These are phyloP conservation scores for Lampropteryx suffumata DNA, from an alignment of 2,888 invertebrate species.

Conservation along the genomic window DNA sequence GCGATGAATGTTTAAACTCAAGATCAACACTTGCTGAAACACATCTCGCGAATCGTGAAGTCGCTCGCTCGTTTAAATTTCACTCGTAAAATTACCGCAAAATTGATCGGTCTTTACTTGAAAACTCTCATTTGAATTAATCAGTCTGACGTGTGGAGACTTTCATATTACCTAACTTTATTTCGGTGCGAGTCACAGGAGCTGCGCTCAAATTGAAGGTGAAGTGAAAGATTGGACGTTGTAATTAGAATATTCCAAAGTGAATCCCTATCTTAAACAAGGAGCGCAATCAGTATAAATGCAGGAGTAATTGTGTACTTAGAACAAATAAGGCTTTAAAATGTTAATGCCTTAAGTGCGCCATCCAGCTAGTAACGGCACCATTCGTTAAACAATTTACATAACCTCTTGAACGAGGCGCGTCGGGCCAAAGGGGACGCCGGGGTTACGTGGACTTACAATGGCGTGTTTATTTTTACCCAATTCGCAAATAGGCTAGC, in stretches of 20 bases:
- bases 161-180: slow-evolving; percentile 13
- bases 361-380: slow-evolving; percentile 59
- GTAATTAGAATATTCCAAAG: slow-evolving; percentile 63
- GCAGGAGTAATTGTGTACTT: slow-evolving; percentile 72
- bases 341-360: slow-evolving; percentile 72
- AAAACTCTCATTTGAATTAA: slow-evolving; percentile 22
- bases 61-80: slow-evolving; percentile 27
- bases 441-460: slow-evolving; percentile 30
- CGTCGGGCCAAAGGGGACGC: slow-evolving; percentile 19
- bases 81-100: slow-evolving; percentile 27
- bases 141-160: slow-evolving; percentile 24
- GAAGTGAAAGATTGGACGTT: slow-evolving; percentile 32
- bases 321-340: slow-evolving; percentile 71
- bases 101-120: slow-evolving; percentile 24
- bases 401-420: slow-evolving; percentile 54
- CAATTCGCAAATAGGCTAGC: slow-evolving; percentile 34
- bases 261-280: slow-evolving; percentile 35
- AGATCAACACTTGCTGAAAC: slow-evolving; percentile 49
- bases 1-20: slow-evolving; percentile 53
- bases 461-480: slow-evolving; percentile 37
- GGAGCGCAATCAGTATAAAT: slow-evolving; percentile 66
- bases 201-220: slow-evolving; percentile 19
- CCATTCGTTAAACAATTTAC: slow-evolving; percentile 73
- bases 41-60: slow-evolving; percentile 26
- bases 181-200: slow-evolving; percentile 15